Base-by-base conservation (phyloP, 1,140 invertebrate species). In the Augochlora pura region DNA sequence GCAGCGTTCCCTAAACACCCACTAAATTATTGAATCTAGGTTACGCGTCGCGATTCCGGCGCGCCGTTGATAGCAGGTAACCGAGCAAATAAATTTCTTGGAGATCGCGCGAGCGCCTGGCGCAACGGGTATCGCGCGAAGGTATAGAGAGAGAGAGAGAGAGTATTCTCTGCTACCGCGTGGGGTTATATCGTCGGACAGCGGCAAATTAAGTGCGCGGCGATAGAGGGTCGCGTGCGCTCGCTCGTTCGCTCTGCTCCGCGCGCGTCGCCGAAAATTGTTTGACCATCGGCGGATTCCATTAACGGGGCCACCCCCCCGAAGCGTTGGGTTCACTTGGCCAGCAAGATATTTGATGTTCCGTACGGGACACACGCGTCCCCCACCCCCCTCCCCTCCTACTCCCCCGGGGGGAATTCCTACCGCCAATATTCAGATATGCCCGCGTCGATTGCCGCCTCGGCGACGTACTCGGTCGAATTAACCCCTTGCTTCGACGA, bases 201-300 rank as follows among this genome's bases (percentile, higher is more conserved):
- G 25, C 46, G 49, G 57, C 5, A 38, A 63, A 77, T 70, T 62
- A 71, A 77, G 18, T 27, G 23, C n/a, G 5, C 16, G 0, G 8
- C 0, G 42, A 1, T 2, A 25, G 46, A n/a, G 10, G 7, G n/a
- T 14, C 18, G 32, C 39, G 59, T n/a, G 39, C 46, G 18, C 8
- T 6, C 18, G 12, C 7, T n/a, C 18, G 23, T 38, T 38, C 57
- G 39, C 32, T 32, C 12, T n/a, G n/a, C n/a, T n/a, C n/a, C n/a
- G n/a, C n/a, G n/a, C 38, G 32, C 38, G 27, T 71, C 54, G 54
- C 39, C 52, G 32, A 64, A 69, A 71, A 72, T 77, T 71, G 46
- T 77, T 71, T 71, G 67, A 42, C 60, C 68, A 64, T 77, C 68
- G 10, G 8, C n/a, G 59, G 32, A 64, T 63, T 42, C 76, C 76